Evolutionary conservation across 2,797 vertebrate species (phyloP).

Genomic region (Falco naumanni): DNA sequence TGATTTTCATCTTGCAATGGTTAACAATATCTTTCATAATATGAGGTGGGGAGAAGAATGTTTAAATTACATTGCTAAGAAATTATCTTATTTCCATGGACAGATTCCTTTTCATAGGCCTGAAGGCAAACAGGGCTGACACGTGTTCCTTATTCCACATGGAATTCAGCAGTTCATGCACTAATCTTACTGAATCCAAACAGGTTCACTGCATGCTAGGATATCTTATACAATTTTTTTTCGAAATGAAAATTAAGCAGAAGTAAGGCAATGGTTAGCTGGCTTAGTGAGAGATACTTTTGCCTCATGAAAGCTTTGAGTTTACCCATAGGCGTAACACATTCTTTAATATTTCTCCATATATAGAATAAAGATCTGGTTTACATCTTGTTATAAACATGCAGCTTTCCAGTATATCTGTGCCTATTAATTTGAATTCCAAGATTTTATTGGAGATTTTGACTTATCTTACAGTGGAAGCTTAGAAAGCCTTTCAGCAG

Average conservation of each 20-base stretch:
- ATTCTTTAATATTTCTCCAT: neutral
- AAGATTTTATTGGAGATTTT: neutral
- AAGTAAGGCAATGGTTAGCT: neutral
- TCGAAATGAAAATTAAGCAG: neutral
- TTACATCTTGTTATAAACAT: neutral
- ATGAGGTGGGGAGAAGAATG: neutral
- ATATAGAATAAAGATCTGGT: neutral
- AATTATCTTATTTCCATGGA: conserved; percentile 37
- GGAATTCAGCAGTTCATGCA: conserved; percentile 2
- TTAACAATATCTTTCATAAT: conserved; percentile 13
- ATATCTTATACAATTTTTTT: neutral
- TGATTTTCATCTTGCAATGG: conserved; percentile 35
- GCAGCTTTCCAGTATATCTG: neutral
- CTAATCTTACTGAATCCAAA: neutral
- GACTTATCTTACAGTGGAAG: neutral
- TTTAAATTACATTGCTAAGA: conserved; percentile 23
- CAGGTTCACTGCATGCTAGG: neutral
- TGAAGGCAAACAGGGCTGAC: neutral
- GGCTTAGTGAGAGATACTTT: neutral
- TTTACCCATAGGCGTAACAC: neutral
- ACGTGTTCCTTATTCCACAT: neutral
- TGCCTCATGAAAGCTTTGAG: neutral
- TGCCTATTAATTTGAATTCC: neutral
- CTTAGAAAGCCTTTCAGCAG: neutral
- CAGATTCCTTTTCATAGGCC: conserved; percentile 28